These are phyloP conservation scores for Drosophila pseudotakahashii DNA, from an alignment of 2,888 invertebrate species.

Conservation along the genomic window DNA sequence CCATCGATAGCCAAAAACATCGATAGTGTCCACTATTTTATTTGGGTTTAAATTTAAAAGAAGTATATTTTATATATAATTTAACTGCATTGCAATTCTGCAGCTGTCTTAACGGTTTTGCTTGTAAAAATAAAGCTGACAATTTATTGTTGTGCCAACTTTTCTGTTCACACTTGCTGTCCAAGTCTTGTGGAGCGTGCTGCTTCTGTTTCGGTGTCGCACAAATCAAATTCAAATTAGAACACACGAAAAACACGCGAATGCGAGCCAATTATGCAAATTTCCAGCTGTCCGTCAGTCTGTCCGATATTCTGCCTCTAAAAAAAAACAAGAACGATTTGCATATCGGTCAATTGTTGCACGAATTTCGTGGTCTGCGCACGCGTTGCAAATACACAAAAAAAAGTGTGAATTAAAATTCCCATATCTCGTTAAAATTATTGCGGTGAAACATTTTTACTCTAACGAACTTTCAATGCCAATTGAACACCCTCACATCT, in stretches of 20 bases:
- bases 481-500: slow-evolving; percentile 53
- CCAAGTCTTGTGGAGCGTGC: slow-evolving; percentile 28
- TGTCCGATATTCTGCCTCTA: slow-evolving; percentile 52
- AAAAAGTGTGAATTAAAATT: slow-evolving; percentile 50
- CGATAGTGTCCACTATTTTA: too few species aligned
- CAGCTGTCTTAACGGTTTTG: slow-evolving; percentile 2
- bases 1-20: too few species aligned
- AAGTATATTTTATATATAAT: too few species aligned
- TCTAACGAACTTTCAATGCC: slow-evolving; percentile 60
- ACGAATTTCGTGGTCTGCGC: slow-evolving; percentile 55
- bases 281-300: slow-evolving; percentile 28
- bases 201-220: slow-evolving; percentile 62
- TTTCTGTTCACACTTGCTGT: slow-evolving; percentile 44
- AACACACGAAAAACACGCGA: slow-evolving; percentile 60
- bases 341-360: slow-evolving; percentile 77
- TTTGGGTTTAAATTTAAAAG: too few species aligned
- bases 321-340: slow-evolving; percentile 55
- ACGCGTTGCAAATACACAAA: slow-evolving; percentile 64
- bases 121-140: slow-evolving; percentile 7
- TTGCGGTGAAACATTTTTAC: slow-evolving; percentile 9
- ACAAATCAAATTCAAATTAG: slow-evolving; percentile 64
- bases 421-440: slow-evolving; percentile 17
- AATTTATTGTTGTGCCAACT: slow-evolving; percentile 34
- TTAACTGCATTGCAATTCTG: background rate
- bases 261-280: slow-evolving; percentile 72